Conservation (phyloP, 2,113 vertebrate genomes). For the Zapus hudsonius region DNA sequence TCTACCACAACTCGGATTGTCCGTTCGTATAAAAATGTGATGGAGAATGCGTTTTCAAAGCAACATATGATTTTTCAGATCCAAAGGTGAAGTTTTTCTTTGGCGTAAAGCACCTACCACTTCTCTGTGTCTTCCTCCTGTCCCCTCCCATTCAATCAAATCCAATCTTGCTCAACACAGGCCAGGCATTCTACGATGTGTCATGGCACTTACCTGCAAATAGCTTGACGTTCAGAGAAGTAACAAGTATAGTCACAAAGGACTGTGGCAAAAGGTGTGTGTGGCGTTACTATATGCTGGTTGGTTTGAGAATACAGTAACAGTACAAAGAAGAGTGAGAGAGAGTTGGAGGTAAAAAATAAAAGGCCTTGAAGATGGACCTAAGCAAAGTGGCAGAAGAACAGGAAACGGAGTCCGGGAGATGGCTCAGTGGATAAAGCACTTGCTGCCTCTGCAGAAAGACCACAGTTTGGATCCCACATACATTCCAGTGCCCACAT, state of each 20-base stretch:
- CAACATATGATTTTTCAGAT: slow-evolving; percentile 18
- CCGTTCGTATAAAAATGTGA: not conserved
- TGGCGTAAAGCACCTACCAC: not conserved
- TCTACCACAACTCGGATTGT: too few relatives aligned
- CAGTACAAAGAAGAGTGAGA: not conserved
- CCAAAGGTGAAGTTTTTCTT: slow-evolving; percentile 34
- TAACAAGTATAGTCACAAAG: not conserved
- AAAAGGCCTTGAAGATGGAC: not conserved
- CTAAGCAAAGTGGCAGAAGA: not conserved
- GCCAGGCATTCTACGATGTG: not conserved
- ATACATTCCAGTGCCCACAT: not conserved
- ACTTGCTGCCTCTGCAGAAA: not conserved
- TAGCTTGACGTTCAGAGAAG: not conserved
- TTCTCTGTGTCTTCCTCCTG: not conserved
- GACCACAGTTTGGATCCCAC: not conserved
- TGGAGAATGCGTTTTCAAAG: slow-evolving; percentile 28
- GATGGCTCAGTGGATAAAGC: not conserved
- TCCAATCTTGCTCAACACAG: not conserved
- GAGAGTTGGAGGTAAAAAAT: not conserved
- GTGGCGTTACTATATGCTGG: not conserved
- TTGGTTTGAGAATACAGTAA: not conserved
- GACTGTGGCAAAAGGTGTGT: not conserved
- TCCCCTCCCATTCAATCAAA: not conserved
- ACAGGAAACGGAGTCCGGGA: not conserved
- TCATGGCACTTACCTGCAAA: not conserved